Evolutionary conservation across 1,140 invertebrate species (phyloP).

Genomic region (Drosophila burlai): DNA sequence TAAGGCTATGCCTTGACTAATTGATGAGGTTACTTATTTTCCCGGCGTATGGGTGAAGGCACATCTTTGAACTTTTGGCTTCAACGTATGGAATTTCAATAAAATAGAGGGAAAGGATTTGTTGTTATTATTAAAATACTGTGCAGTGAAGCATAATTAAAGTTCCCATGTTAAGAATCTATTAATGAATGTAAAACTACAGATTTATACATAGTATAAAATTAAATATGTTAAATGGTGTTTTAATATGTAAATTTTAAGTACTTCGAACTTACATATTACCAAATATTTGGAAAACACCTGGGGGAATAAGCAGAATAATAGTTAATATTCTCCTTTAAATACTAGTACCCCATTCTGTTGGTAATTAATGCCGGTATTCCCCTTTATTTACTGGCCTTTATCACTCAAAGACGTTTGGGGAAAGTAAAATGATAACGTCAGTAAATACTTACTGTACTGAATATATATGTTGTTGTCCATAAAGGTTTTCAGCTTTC

Average conservation of each 20-base stretch:
- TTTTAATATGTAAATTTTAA: too few species aligned
- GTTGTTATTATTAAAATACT: not conserved
- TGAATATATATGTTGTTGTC: too few species aligned
- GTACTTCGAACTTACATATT: too few species aligned
- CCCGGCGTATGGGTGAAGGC: not conserved
- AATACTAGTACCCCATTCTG: not conserved
- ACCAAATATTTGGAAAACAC: not conserved
- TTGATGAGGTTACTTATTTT: conserved; percentile 39
- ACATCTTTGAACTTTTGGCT: not conserved
- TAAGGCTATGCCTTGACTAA: conserved; percentile 31
- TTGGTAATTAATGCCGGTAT: not conserved
- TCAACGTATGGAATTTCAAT: too few species aligned
- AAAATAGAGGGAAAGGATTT: not conserved
- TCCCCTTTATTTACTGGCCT: not conserved
- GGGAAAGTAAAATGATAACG: not conserved
- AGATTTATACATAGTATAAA: too few species aligned
- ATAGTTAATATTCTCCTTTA: not conserved
- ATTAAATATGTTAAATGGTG: too few species aligned
- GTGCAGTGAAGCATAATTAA: too few species aligned
- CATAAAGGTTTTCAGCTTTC: too few species aligned
- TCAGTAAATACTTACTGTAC: not conserved
- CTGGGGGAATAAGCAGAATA: not conserved
- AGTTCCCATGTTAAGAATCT: too few species aligned
- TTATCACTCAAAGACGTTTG: not conserved
- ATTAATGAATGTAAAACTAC: too few species aligned